Evolutionary conservation across 2,113 vertebrate genomes (phyloP).

Genomic region (Columbina picui): DNA sequence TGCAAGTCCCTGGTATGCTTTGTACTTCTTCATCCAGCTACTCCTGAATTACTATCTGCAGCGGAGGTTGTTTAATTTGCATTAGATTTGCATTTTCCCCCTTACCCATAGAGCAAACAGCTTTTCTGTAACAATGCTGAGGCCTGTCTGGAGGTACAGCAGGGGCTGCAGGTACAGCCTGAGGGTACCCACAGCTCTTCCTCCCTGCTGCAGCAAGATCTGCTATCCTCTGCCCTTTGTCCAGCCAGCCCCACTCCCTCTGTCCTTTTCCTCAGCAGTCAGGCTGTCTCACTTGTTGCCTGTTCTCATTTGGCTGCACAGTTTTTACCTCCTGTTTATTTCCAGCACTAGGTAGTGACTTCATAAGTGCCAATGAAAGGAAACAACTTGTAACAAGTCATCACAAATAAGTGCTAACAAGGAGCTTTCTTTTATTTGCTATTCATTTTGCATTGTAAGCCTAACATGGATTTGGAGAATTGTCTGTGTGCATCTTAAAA

Average conservation of each 20-base stretch:
- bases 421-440: not conserved
- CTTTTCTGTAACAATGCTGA: not conserved
- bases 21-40: not conserved
- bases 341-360: not conserved
- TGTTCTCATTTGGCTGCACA: not conserved
- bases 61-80: not conserved
- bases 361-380: not conserved
- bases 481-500: not conserved
- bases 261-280: not conserved
- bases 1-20: not conserved
- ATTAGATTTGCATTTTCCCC: not conserved
- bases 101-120: accelerated
- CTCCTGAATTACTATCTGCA: accelerated
- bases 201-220: not conserved
- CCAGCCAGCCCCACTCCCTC: accelerated
- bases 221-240: not conserved
- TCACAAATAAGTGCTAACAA: not conserved
- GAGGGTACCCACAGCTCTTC: not conserved
- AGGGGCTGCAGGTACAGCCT: not conserved
- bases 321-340: not conserved
- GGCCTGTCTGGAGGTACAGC: not conserved
- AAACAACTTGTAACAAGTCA: not conserved
- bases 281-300: not conserved
- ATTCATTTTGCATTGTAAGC: not conserved
- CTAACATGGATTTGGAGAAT: not conserved